Conservation (phyloP, 2,113 vertebrate species). For the Andinoacara biseriatus region DNA sequence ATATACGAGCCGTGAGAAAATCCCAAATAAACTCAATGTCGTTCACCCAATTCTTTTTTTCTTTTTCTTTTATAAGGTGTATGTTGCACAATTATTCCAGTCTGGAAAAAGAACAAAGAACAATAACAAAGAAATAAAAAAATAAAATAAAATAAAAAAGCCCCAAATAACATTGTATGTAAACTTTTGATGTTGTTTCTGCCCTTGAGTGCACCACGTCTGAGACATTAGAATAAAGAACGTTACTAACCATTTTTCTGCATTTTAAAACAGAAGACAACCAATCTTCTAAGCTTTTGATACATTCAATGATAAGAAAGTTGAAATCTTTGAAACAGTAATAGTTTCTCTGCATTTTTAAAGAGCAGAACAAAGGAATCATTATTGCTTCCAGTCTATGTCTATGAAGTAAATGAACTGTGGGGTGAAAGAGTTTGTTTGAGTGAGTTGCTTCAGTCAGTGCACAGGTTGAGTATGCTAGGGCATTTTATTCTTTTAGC, state of each 20-base stretch:
- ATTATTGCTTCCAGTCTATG: background rate
- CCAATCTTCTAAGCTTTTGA: background rate
- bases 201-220: background rate
- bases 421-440: slow-evolving; percentile 7
- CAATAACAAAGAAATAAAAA: background rate
- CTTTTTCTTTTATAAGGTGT: background rate
- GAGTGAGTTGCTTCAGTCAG: background rate
- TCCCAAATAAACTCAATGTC: too few relatives aligned
- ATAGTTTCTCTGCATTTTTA: background rate
- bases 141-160: background rate
- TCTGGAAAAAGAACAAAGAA: background rate
- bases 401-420: background rate
- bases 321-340: background rate
- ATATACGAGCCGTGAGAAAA: too few relatives aligned
- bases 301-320: background rate
- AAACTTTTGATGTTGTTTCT: background rate
- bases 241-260: background rate
- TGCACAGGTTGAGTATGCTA: background rate
- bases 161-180: background rate
- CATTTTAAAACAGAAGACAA: background rate
- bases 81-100: background rate
- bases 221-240: background rate
- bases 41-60: background rate
- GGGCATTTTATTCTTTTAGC: background rate
- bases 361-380: background rate